Conservation (phyloP, 2,888 invertebrate species). For the Strigamia maritima region DNA sequence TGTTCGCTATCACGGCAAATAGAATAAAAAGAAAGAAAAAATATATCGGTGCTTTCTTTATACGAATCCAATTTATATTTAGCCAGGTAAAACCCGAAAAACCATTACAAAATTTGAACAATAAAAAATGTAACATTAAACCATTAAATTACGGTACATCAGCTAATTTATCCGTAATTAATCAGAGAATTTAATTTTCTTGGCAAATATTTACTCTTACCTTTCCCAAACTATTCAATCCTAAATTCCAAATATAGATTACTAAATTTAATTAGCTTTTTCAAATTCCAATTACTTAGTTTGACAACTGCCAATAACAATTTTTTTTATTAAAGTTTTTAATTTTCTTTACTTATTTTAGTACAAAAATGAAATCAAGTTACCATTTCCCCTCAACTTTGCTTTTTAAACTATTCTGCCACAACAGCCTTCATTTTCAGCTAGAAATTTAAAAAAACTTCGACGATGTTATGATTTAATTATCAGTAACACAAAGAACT, state of each 20-base stretch:
- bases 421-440: not conserved
- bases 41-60: not conserved
- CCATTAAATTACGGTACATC: too few species aligned
- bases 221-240: not conserved
- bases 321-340: not conserved
- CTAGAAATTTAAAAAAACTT: not conserved
- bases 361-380: conserved; percentile 1
- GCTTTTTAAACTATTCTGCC: not conserved
- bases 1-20: not conserved
- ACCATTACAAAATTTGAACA: not conserved
- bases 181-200: too few species aligned
- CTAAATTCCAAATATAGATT: not conserved
- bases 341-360: not conserved
- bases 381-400: not conserved
- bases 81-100: not conserved
- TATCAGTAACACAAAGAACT: conserved; percentile 22
- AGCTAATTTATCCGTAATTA: too few species aligned
- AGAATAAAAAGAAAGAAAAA: not conserved
- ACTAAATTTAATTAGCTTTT: conserved; percentile 9
- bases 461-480: conserved; percentile 29
- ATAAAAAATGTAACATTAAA: too few species aligned
- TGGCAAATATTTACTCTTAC: too few species aligned
- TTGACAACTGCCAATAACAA: not conserved
- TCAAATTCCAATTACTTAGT: not conserved
- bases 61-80: not conserved